Evolutionary conservation across 2,797 vertebrate genomes (phyloP), one percentile per base, ranked within the genome.

Genomic region (Rhodeus uyekii): DNA sequence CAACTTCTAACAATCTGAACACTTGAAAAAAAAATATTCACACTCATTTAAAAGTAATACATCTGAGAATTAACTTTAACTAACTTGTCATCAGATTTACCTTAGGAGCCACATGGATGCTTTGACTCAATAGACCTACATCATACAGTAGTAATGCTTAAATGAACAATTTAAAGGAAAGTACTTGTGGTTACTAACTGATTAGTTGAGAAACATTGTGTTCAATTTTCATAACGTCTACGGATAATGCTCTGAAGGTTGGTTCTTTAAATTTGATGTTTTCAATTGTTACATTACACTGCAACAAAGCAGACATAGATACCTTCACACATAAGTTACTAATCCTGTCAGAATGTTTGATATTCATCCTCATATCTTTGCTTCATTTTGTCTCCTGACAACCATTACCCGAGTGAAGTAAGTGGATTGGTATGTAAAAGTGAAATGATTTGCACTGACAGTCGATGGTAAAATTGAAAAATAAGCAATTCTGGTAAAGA

Each of bases 221-320:
- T 18, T 24, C 16, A 19, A 13, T 39, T 63, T 72, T 64, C 42
- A 50, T 50, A 50, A 64, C n/a, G 19, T 71, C 16, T 50, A 39
- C 68, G 48, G 34, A 81, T 50, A 42, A 46, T 73, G 22, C n/a
- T 73, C 36, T 72, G 8, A 73, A 48, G 63, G 16, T 36, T 36
- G 29, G 18, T 75, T 46, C 44, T 75, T 55, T 65, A 8, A 64
- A 42, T 75, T 75, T 38, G 8, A 53, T 74, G 27, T 65, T 74
- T 75, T 53, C 65, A 34, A 16, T 74, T 65, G 71, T 74, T 46
- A 65, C 71, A 81, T 74, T 39, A 81, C 68, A 48, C 58, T 12
- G 19, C 27, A 18, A 42, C 12, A 39, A 29, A 53, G 34, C 69
- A 64, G 34, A 64, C 34, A 27, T 18, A 29, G 24, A 53, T 19